phyloP scores from a whole-genome alignment of 1,140 invertebrate species.

The Cylas formicarius region DNA sequence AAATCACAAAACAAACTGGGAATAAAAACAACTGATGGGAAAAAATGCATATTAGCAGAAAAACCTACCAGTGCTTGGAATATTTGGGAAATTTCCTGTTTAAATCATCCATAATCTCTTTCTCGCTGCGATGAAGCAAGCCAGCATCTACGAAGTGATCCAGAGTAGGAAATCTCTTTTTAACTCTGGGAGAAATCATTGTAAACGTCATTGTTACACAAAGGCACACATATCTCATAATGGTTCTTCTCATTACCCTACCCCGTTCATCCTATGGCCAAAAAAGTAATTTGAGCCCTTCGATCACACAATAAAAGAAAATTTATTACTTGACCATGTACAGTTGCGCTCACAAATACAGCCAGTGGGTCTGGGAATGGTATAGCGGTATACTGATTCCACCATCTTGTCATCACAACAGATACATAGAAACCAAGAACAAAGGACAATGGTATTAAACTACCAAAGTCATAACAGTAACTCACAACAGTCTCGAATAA shows the following conservation, averaged over 20 bases:
- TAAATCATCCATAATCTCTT: slow-evolving; percentile 57
- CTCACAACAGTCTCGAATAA: slow-evolving; percentile 57
- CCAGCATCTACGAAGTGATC: slow-evolving; percentile 72
- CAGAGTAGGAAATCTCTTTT: slow-evolving; percentile 72
- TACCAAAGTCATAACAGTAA: slow-evolving; percentile 64
- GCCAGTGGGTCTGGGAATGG: slow-evolving; percentile 78
- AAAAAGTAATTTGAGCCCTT: slow-evolving; percentile 5
- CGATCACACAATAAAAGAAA: neutral
- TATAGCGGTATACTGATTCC: slow-evolving; percentile 83
- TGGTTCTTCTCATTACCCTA: slow-evolving; percentile 65
- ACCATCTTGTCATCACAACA: slow-evolving; percentile 90
- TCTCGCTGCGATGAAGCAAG: slow-evolving; percentile 65
- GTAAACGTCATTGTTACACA: slow-evolving; percentile 61
- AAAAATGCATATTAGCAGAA: too few species aligned
- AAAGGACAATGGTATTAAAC: slow-evolving; percentile 64
- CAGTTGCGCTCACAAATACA: slow-evolving; percentile 74
- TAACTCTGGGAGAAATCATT: slow-evolving; percentile 65
- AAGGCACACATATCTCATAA: slow-evolving; percentile 63
- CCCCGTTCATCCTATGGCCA: slow-evolving; percentile 59
- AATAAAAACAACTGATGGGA: too few species aligned
- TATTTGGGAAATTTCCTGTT: slow-evolving; percentile 64
- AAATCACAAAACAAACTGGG: too few species aligned
- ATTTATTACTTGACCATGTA: slow-evolving; percentile 45
- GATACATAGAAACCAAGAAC: slow-evolving; percentile 74
- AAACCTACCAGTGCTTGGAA: slow-evolving; percentile 64